A percentile compares a stretch with the other conserved stretches of the same genome.
phyloP scores from a whole-genome alignment of 2,797 vertebrate species.

The Picus viridis region DNA sequence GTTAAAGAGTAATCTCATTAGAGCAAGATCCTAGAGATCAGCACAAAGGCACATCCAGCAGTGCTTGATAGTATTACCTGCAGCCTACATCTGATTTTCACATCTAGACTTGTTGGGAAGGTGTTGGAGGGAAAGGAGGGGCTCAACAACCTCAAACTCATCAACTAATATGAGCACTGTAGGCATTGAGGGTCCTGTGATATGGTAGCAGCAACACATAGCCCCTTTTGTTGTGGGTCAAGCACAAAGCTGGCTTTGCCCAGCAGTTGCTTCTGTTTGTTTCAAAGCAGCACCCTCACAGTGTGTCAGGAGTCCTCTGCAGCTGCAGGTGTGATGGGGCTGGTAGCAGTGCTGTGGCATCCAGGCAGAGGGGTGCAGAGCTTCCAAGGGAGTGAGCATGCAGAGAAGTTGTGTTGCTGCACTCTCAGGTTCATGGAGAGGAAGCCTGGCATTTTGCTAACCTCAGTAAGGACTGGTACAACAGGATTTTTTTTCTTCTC shows the following conservation, averaged over 20 bases:
- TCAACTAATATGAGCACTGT: not conserved
- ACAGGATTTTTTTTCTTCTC: slow-evolving; percentile 8
- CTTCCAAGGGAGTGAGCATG: rapidly evolving
- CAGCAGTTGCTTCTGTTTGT: not conserved
- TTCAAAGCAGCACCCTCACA: not conserved
- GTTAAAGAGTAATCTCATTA: not conserved
- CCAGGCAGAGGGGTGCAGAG: not conserved
- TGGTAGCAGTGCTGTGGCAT: not conserved
- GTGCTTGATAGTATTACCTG: not conserved
- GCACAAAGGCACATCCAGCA: not conserved
- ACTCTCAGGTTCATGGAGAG: not conserved
- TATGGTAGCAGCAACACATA: not conserved
- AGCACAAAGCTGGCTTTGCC: not conserved
- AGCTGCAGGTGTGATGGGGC: not conserved
- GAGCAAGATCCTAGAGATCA: not conserved
- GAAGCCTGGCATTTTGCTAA: not conserved
- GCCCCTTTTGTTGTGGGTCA: not conserved
- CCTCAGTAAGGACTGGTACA: rapidly evolving
- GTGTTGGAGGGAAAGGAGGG: not conserved
- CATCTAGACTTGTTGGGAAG: not conserved
- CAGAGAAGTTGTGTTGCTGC: not conserved
- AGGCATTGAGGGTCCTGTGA: not conserved
- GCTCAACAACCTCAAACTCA: not conserved
- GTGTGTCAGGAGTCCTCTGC: not conserved
- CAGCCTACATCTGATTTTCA: not conserved